Evolutionary conservation across 1,140 invertebrate genomes (phyloP), one percentile per base, ranked within the genome.

Genomic region (Patella vulgata): DNA sequence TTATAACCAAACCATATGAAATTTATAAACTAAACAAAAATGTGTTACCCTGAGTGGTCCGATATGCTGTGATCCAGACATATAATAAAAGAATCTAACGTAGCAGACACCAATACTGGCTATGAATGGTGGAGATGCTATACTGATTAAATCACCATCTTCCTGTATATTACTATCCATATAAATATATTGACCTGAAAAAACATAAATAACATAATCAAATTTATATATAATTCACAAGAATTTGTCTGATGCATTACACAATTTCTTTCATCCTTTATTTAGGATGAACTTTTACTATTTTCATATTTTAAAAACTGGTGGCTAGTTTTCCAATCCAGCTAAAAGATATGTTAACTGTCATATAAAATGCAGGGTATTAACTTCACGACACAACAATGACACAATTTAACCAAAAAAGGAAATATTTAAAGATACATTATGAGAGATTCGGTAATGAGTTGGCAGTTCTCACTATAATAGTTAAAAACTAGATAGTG

Each of bases 21-120:
- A n/a, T n/a, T n/a, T n/a, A n/a, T n/a, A n/a, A n/a, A n/a, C n/a
- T n/a, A n/a, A n/a, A n/a, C n/a, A n/a, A n/a, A n/a, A n/a, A n/a
- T n/a, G n/a, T n/a, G n/a, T 42, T 66, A 82, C 80, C 59, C 63
- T 70, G 0, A 82, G 56, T n/a, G 74, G 65, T 56, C 80, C 80
- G 25, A 80, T 75, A 14, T 54, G 48, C 17, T 59, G 11, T 1
- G 78, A 61, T 21, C 76, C 80, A 42, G 68, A 72, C 80, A 82
- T 80, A 44, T 71, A 79, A 61, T 81, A 82, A 68, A 61, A 79
- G 60, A 81, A 79, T 23, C 77, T 31, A 0, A 82, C 43, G 30
- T 77, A 72, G 52, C 80, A 82, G 1, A 74, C 59, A 4, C 67
- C 71, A 42, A 31, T 42, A 60, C 69, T 79, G 14, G 73, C 61